A percentile compares a stretch with the other conserved stretches of the same genome.
These are phyloP conservation scores for Globia sparganii DNA, from an alignment of 2,888 invertebrate genomes.

Conservation along the genomic window DNA sequence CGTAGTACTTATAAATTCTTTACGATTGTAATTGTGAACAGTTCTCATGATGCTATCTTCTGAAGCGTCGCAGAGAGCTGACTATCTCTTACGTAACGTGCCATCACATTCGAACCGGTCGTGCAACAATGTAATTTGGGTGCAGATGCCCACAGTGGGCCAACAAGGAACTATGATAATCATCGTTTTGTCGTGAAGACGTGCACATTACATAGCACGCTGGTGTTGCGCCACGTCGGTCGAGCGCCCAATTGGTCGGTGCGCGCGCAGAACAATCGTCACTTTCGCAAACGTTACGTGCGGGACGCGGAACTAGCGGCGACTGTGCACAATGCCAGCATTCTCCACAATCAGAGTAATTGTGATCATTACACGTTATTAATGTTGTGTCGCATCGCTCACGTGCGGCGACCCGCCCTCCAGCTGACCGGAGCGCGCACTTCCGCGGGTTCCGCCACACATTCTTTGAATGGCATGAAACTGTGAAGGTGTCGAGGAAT, in stretches of 20 bases:
- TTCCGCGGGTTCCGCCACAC: constrained; percentile 4
- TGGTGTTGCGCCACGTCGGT: constrained; percentile 65
- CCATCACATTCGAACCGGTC: neutral
- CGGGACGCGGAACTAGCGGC: constrained; percentile 49
- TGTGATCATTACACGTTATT: constrained; percentile 41
- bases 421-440: neutral
- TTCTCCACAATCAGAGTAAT: constrained; percentile 49
- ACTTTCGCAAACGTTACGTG: constrained; percentile 66
- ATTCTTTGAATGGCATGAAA: neutral
- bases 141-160: constrained; percentile 9
- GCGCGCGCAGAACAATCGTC: constrained; percentile 48
- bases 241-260: constrained; percentile 62
- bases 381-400: constrained; percentile 7
- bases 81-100: neutral
- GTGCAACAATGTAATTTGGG: constrained; percentile 3
- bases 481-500: neutral
- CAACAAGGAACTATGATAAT: constrained; percentile 32
- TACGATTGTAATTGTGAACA: constrained; percentile 4
- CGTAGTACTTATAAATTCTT: constrained; percentile 46
- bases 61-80: constrained; percentile 55
- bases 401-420: neutral
- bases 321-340: constrained; percentile 48
- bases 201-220: constrained; percentile 64
- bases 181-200: constrained; percentile 19
- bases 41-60: constrained; percentile 22